Base-by-base conservation (phyloP, 2,797 vertebrate species). In the Telmatherina bonti region DNA sequence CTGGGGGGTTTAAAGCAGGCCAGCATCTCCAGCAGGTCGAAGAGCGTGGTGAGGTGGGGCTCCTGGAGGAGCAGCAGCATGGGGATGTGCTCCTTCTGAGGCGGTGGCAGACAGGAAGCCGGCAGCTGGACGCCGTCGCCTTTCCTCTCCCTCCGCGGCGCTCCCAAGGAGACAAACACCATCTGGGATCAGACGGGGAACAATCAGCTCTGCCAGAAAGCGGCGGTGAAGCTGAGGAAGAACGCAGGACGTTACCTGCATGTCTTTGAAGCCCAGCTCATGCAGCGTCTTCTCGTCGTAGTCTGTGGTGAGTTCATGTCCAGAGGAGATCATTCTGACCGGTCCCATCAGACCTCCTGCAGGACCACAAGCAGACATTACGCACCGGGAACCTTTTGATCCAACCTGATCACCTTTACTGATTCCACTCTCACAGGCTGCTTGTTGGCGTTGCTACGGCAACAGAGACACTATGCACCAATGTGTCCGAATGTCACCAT, bases 281-380 rank as follows among this genome's bases (percentile, higher is more conserved):
- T 99, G 97, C 58, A 99, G 96, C 0, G 98, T 99, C 85, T 99
- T 99, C 89, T 99, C 97, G 81, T 99, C 98, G 18, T 99, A 99
- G 91, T 99, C 98, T 0, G 97, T 99, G 81, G 97, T 99, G 78
- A 99, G 94, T 36, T 99, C 98, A 29, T 99, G 98, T 47, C 98
- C 98, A 10, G 98, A 99, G 54, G 98, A 99, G 91, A 99, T 99
- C 97, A 99, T 99, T 73, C 97, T 93, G 43, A 99, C 97, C 0
- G 97, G 98, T 76, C 98, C 98, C 97, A 99, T 99, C 69, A 99
- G 91, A 74, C 97, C 97, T 51, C 97, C 97, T 98, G 86, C 53
- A 85, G 64, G 78, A 75, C 10, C 76, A n/a, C 9, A 1, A 2
- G 66, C 4, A 61, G 1, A 49, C 3, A 1, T 77, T 36, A 70